Evolutionary conservation across 1,140 invertebrate genomes (phyloP).

Genomic region (Fopius arisanus): DNA sequence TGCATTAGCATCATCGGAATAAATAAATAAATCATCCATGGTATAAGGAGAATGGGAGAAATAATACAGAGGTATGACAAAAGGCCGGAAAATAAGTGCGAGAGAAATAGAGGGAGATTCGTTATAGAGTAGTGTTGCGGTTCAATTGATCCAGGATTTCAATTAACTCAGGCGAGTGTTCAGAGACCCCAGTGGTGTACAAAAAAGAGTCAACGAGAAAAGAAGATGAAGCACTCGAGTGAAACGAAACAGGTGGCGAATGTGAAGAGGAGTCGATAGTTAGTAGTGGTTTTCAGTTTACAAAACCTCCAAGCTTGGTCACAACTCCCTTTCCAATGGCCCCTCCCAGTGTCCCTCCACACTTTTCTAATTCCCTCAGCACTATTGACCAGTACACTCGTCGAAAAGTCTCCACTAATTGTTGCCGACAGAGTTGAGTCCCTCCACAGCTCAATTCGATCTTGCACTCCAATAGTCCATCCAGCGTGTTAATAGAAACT

Average conservation of each 20-base stretch:
- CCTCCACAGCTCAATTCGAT: neutral
- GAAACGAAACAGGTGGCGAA: conserved; percentile 23
- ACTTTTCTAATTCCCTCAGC: conserved; percentile 13
- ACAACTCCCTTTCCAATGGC: neutral
- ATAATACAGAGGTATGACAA: neutral
- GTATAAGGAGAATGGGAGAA: no score
- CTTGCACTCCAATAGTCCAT: neutral
- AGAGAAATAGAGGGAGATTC: neutral
- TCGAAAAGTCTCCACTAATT: conserved; percentile 18
- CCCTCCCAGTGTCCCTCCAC: conserved; percentile 13
- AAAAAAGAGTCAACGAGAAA: neutral
- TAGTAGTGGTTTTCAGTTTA: conserved; percentile 38
- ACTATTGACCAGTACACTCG: conserved; percentile 10
- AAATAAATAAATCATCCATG: conserved; percentile 7
- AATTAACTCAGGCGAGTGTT: conserved; percentile 44
- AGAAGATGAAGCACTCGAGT: conserved; percentile 14
- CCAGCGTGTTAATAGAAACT: neutral
- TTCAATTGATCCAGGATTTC: conserved; percentile 50
- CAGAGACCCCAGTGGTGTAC: neutral
- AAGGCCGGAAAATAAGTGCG: neutral
- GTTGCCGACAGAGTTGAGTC: conserved; percentile 9
- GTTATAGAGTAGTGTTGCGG: conserved; percentile 1
- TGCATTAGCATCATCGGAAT: conserved; percentile 1
- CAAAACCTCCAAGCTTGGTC: conserved; percentile 38
- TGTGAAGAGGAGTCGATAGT: conserved; percentile 36